A percentile compares a stretch with the other conserved stretches of the same genome.
These are phyloP conservation scores for Heliocidaris tuberculata DNA, from an alignment of 35 echinoderm and acorn worm genomes.

Conservation along the genomic window DNA sequence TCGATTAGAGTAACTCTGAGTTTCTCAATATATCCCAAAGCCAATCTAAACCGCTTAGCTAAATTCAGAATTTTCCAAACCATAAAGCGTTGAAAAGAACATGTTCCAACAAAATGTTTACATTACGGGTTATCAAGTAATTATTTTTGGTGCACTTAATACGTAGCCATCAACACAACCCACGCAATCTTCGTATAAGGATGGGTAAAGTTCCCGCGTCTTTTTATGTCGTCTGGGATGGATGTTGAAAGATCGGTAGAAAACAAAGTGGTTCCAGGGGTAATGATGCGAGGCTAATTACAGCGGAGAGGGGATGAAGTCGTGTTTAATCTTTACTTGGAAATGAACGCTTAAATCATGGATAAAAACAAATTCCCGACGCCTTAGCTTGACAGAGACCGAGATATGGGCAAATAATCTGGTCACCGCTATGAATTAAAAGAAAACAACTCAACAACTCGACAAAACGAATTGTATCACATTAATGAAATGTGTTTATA, in stretches of 20 bases:
- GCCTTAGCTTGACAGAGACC: neutral
- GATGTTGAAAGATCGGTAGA: neutral
- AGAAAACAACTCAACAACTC: neutral
- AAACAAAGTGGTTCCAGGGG: neutral
- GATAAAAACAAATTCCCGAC: neutral
- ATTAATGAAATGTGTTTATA: too few relatives aligned
- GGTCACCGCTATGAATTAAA: neutral
- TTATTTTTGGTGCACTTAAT: neutral
- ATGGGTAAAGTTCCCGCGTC: neutral
- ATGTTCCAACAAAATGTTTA: too few relatives aligned
- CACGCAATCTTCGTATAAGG: neutral
- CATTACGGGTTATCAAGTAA: neutral
- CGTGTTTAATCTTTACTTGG: neutral
- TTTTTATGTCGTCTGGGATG: neutral
- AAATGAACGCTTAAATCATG: neutral
- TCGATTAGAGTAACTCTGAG: too few relatives aligned
- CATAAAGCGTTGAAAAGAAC: too few relatives aligned
- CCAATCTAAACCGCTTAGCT: too few relatives aligned
- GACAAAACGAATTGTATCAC: too few relatives aligned
- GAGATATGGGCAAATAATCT: neutral
- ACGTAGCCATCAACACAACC: neutral
- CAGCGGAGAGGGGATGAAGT: neutral
- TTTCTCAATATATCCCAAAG: too few relatives aligned
- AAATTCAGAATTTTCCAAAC: too few relatives aligned
- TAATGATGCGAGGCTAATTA: neutral